phyloP scores from a whole-genome alignment of 1,140 invertebrate genomes.

The Drosophila lowei region DNA sequence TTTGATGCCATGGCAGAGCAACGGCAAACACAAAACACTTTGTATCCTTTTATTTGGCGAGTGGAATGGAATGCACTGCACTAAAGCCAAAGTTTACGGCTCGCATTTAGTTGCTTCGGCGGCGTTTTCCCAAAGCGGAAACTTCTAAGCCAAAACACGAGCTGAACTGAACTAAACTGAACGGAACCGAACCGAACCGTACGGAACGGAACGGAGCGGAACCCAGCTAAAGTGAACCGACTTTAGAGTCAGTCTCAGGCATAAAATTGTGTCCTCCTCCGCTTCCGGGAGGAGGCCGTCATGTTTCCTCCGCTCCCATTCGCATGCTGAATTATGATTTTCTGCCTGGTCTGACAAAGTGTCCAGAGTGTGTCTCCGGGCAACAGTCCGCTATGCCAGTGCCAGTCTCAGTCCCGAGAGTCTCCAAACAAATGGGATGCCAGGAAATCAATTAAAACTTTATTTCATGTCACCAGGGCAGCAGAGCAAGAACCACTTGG shows the following conservation, averaged over 20 bases:
- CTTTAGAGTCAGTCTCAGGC: constrained; percentile 37
- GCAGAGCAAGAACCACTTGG: neutral
- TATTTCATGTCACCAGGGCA: constrained; percentile 26
- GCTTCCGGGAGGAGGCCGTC: constrained; percentile 5
- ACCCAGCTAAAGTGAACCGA: constrained; percentile 9
- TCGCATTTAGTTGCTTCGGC: constrained; percentile 41
- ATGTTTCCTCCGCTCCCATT: constrained; percentile 46
- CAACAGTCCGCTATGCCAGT: too few relatives aligned
- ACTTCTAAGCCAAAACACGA: constrained; percentile 49
- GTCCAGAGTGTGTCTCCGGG: constrained; percentile 1
- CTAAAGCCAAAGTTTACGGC: constrained; percentile 72
- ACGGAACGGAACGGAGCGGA: constrained; percentile 14
- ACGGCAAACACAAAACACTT: constrained; percentile 63
- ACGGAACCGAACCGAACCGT: constrained; percentile 16
- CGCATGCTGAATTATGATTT: constrained; percentile 66
- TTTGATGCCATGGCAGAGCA: too few relatives aligned
- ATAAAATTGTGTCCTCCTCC: constrained; percentile 49
- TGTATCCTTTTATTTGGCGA: constrained; percentile 73
- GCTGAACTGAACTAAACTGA: constrained; percentile 16
- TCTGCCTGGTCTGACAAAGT: constrained; percentile 45
- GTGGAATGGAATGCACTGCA: constrained; percentile 70
- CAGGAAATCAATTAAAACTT: constrained; percentile 80
- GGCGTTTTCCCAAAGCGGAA: constrained; percentile 30
- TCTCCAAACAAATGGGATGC: constrained; percentile 27
- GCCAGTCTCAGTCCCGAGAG: constrained; percentile 9